Percentiles rank a stretch among this genome's conserved stretches.
Conservation (phyloP, 2,113 vertebrate genomes). For the Notothenia coriiceps region DNA sequence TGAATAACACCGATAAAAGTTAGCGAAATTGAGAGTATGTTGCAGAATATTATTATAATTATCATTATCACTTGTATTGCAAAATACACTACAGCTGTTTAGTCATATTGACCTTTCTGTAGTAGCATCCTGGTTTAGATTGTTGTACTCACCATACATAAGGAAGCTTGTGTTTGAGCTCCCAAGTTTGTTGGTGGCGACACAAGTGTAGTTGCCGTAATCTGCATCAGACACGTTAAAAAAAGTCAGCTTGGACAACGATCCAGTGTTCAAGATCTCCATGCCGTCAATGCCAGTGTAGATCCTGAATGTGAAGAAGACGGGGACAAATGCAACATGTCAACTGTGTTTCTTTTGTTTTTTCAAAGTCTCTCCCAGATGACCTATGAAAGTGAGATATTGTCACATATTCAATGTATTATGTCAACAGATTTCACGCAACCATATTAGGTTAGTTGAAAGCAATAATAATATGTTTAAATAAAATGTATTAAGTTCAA, state of each 20-base stretch:
- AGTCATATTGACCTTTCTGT: background rate
- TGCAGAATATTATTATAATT: background rate
- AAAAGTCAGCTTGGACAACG: conserved; percentile 93
- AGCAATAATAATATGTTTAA: background rate
- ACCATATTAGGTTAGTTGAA: too few relatives aligned
- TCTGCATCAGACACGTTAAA: conserved; percentile 95
- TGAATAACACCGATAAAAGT: background rate
- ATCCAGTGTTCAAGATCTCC: conserved; percentile 90
- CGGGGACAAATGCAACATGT: background rate
- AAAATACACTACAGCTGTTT: background rate
- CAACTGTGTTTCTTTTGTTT: background rate
- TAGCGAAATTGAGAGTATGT: background rate
- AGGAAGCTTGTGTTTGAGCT: conserved; percentile 93
- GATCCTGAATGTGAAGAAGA: conserved; percentile 82
- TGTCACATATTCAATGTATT: too few relatives aligned
- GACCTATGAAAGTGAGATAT: background rate
- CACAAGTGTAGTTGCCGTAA: conserved; percentile 97
- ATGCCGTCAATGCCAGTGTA: conserved; percentile 90
- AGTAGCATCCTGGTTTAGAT: background rate
- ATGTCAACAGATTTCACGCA: too few relatives aligned
- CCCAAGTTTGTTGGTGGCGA: conserved; percentile 94
- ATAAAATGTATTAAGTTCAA: too few relatives aligned
- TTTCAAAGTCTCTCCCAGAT: background rate
- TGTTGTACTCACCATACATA: conserved; percentile 90
- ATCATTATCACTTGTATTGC: background rate